Evolutionary conservation across 64 coral and sea anemone species (phyloP).

Genomic region (Porites lutea): DNA sequence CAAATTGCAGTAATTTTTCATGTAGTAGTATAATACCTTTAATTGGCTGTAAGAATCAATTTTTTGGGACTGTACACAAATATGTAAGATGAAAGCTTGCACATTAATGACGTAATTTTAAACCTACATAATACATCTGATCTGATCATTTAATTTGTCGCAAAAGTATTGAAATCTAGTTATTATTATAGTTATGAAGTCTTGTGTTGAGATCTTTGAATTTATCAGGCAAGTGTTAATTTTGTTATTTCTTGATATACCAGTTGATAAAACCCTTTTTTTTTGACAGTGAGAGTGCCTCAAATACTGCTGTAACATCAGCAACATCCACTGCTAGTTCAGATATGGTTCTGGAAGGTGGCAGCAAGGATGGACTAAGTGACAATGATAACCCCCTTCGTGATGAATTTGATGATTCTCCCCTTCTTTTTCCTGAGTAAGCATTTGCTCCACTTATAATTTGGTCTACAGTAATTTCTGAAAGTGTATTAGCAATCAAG

Average conservation of each 20-base stretch:
- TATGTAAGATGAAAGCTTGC: too few species aligned
- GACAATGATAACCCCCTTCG: conserved; percentile 47
- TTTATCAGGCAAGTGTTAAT: not conserved
- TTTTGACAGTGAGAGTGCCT: not conserved
- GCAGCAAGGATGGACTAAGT: conserved; percentile 53
- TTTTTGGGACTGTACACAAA: too few species aligned
- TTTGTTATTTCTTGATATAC: not conserved
- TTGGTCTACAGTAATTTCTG: not conserved
- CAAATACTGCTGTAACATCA: conserved; percentile 19
- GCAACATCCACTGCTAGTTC: conserved; percentile 62
- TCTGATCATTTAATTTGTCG: too few species aligned
- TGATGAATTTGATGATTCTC: conserved; percentile 64
- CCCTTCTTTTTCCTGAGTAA: conserved; percentile 52
- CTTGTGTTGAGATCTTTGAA: too few species aligned
- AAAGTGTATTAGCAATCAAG: too few species aligned
- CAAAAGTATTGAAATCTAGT: too few species aligned
- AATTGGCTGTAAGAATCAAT: too few species aligned
- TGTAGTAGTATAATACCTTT: too few species aligned
- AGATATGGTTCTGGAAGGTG: conserved; percentile 68
- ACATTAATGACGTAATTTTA: too few species aligned
- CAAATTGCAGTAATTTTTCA: too few species aligned
- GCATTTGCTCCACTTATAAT: not conserved
- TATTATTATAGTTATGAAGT: too few species aligned
- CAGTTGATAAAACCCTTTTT: not conserved
- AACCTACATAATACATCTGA: too few species aligned